Percentiles rank a stretch among this genome's conserved stretches.
These are phyloP conservation scores for Bubo blakistoni DNA, from an alignment of 2,113 vertebrate genomes.

Conservation along the genomic window DNA sequence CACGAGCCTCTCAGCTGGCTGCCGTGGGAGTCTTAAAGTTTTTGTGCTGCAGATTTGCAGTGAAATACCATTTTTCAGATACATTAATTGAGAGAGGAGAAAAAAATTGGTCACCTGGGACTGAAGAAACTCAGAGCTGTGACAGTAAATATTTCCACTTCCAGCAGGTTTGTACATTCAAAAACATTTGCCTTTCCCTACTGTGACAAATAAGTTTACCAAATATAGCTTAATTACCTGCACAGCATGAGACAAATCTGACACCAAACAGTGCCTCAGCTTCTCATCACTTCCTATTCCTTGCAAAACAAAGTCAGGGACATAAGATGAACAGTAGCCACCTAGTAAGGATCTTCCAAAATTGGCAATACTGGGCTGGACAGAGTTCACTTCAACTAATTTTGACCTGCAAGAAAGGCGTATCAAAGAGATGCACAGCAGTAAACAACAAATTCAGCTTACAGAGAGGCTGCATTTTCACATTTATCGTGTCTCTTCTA, in stretches of 20 bases:
- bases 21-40: not conserved
- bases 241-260: slow-evolving; percentile 92
- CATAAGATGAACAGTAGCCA: slow-evolving; percentile 94
- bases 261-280: slow-evolving; percentile 87
- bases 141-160: slow-evolving; percentile 6
- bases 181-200: slow-evolving; percentile 54
- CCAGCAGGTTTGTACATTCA: slow-evolving; percentile 1
- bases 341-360: slow-evolving; percentile 95
- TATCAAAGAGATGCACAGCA: not conserved
- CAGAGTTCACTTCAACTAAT: slow-evolving; percentile 88
- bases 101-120: not conserved
- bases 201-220: slow-evolving; percentile 38
- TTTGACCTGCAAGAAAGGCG: slow-evolving; percentile 80
- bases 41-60: not conserved
- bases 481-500: not conserved
- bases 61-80: not conserved
- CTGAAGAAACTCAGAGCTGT: not conserved
- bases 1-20: not conserved
- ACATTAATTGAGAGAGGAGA: not conserved
- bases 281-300: slow-evolving; percentile 92
- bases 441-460: not conserved
- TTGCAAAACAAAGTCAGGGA: slow-evolving; percentile 97
- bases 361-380: slow-evolving; percentile 93
- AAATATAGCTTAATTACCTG: slow-evolving; percentile 82
- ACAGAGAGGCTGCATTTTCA: not conserved